A percentile compares a stretch with the other conserved stretches of the same genome.
These are phyloP conservation scores for Acholoe squamosa DNA, from an alignment of 2,888 invertebrate genomes.

Conservation along the genomic window DNA sequence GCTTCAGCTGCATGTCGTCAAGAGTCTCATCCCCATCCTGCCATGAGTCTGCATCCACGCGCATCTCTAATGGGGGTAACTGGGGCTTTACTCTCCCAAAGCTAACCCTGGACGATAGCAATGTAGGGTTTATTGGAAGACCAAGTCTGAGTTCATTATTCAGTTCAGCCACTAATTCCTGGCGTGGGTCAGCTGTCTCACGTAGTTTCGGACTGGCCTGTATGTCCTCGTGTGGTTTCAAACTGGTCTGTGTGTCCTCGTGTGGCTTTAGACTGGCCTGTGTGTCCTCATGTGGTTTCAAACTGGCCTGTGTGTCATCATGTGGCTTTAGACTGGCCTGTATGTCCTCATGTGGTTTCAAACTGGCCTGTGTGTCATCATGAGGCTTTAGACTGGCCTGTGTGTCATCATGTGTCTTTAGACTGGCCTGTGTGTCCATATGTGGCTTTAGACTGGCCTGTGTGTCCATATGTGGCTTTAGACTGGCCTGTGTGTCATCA, in stretches of 20 bases:
- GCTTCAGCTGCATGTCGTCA: no score
- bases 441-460: no score
- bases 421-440: no score
- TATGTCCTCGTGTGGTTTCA: no score
- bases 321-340: neutral
- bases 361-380: neutral
- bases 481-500: neutral
- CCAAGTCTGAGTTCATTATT: neutral
- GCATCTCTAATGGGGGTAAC: neutral
- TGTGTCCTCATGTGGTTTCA: neutral
- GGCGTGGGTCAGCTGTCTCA: neutral
- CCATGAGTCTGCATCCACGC: neutral
- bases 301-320: neutral
- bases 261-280: no score
- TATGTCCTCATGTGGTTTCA: neutral
- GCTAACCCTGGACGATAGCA: conserved; percentile 12
- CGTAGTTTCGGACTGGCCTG: neutral
- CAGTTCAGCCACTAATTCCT: neutral
- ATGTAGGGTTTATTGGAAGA: neutral
- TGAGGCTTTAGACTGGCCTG: no score
- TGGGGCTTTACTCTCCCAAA: neutral
- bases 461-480: neutral
- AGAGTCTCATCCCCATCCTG: no score
- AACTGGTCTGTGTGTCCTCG: no score
- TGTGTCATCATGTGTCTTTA: no score